These are phyloP conservation scores for Parus major DNA, from an alignment of 2,113 vertebrate genomes.

Conservation along the genomic window DNA sequence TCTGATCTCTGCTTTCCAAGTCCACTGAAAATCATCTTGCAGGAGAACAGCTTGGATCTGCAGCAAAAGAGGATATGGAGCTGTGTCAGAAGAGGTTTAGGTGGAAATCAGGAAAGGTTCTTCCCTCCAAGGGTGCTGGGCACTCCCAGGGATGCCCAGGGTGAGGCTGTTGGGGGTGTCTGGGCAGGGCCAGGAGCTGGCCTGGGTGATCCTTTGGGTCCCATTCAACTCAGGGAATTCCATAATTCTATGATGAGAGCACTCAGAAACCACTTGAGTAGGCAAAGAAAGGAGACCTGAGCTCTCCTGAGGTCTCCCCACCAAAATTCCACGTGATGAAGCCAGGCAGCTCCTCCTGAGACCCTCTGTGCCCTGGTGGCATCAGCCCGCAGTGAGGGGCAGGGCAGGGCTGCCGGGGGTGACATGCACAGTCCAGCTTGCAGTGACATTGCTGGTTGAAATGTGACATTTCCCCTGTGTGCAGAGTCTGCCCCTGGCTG, in stretches of 20 bases:
- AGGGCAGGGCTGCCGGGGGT: background rate
- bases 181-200: accelerated
- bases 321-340: background rate
- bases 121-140: background rate
- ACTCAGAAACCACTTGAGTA: background rate
- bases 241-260: background rate
- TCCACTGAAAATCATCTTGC: background rate
- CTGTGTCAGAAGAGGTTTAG: background rate
- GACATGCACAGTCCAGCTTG: accelerated
- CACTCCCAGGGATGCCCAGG: background rate
- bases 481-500: background rate
- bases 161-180: background rate
- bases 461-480: accelerated
- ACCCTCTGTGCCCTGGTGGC: accelerated
- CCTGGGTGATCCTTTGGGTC: background rate
- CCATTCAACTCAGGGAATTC: background rate
- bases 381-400: background rate
- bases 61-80: background rate
- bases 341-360: background rate
- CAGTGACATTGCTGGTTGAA: background rate
- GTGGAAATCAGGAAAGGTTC: background rate
- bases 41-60: background rate
- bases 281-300: background rate
- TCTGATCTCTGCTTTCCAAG: background rate
- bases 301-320: background rate